These are phyloP conservation scores for Machaerirhynchus nigripectus DNA, from an alignment of 2,113 vertebrate genomes.

Conservation along the genomic window DNA sequence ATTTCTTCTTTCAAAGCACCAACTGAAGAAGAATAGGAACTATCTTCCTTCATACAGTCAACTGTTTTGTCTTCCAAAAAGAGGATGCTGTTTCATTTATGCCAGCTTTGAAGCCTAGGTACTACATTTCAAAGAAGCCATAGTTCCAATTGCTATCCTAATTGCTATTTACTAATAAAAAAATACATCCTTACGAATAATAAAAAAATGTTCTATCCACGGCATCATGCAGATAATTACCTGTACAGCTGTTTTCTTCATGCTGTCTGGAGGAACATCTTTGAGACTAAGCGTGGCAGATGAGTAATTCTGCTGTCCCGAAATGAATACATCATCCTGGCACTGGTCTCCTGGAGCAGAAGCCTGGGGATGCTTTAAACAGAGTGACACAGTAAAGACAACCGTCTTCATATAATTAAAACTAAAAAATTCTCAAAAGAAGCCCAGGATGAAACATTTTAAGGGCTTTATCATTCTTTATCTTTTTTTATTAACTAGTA, in stretches of 20 bases:
- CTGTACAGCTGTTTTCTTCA: constrained; percentile 86
- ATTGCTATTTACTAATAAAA: background rate
- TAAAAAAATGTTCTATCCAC: background rate
- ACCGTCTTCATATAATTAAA: background rate
- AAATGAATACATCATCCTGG: constrained; percentile 86
- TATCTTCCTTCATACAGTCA: background rate
- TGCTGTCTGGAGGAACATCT: constrained; percentile 77
- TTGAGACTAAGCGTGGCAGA: constrained; percentile 70
- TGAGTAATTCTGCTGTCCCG: constrained; percentile 82
- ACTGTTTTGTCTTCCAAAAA: background rate
- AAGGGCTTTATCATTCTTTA: background rate
- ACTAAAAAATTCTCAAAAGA: background rate
- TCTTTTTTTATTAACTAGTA: background rate
- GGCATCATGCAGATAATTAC: background rate
- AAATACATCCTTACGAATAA: background rate
- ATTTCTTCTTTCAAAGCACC: background rate
- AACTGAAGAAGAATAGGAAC: background rate
- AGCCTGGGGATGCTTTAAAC: constrained; percentile 71
- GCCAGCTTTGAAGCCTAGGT: background rate
- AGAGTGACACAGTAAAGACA: constrained; percentile 3
- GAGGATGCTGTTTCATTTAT: background rate
- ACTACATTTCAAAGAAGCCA: background rate
- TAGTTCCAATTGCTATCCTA: background rate
- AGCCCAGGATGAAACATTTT: background rate
- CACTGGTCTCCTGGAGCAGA: constrained; percentile 68